A percentile compares a stretch with the other conserved stretches of the same genome.
Evolutionary conservation across 2,888 invertebrate genomes (phyloP).

Genomic region (Homarus gammarus): DNA sequence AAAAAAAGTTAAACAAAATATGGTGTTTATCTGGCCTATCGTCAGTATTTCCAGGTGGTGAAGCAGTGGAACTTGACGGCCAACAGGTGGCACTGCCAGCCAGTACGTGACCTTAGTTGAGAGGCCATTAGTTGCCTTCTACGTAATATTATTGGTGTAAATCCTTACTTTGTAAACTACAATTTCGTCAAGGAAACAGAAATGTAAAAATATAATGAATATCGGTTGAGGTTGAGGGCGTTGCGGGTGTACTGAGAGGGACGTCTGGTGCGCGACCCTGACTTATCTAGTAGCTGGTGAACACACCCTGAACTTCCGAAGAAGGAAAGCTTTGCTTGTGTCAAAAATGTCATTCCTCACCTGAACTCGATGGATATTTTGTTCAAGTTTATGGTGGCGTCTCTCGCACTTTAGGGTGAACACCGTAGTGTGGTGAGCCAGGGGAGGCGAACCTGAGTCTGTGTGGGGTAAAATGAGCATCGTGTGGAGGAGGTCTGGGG

Average conservation of each 20-base stretch:
- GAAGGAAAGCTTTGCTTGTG: neutral
- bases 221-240: neutral
- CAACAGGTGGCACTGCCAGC: constrained; percentile 44
- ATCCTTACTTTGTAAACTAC: neutral
- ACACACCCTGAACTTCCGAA: constrained; percentile 62
- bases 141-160: neutral
- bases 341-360: neutral
- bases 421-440: neutral
- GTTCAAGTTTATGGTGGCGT: neutral
- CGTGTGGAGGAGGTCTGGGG: neutral
- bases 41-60: constrained; percentile 48
- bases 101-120: neutral
- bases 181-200: neutral
- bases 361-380: neutral
- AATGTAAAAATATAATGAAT: neutral
- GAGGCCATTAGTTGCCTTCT: neutral
- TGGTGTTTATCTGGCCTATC: constrained; percentile 39
- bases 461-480: constrained; percentile 38
- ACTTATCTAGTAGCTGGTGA: constrained; percentile 32
- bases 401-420: neutral
- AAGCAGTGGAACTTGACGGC: constrained; percentile 17
- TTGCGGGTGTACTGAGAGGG: neutral
- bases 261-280: constrained; percentile 17
- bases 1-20: neutral
- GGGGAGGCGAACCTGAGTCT: constrained; percentile 1